A percentile compares a stretch with the other conserved stretches of the same genome.
Conservation (phyloP, 2,888 invertebrate genomes). For the Heliconius erato region DNA sequence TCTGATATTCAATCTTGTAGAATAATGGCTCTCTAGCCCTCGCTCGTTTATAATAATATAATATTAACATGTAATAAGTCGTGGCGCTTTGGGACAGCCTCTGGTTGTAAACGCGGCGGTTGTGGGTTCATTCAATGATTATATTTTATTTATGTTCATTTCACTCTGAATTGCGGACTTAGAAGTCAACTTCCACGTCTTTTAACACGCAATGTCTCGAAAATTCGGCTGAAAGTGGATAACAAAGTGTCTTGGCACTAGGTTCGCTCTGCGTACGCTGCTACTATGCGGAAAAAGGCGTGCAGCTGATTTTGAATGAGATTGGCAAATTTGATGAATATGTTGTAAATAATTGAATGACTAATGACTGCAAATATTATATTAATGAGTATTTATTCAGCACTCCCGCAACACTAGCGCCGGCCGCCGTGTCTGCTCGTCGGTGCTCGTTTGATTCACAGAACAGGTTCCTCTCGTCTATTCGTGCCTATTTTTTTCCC, state of each 20-base stretch:
- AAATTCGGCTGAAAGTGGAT: background rate
- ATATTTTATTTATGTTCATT: background rate
- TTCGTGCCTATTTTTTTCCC: conserved; percentile 25
- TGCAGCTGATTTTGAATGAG: no score
- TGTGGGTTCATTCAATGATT: background rate
- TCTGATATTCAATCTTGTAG: background rate
- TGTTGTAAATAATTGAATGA: background rate
- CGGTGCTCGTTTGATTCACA: background rate
- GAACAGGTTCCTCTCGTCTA: conserved; percentile 33
- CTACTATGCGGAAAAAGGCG: no score
- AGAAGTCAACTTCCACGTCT: background rate
- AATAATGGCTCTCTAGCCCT: background rate
- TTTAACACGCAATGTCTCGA: background rate
- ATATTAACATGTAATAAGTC: no score
- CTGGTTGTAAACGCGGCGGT: no score
- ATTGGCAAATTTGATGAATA: background rate
- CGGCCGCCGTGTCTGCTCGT: background rate
- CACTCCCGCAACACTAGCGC: background rate
- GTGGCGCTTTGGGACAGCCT: no score
- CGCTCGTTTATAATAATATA: no score
- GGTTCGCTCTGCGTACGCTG: background rate
- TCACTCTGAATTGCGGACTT: no score
- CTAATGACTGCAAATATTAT: no score
- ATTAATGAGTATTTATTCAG: background rate
- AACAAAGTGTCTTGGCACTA: background rate